These are phyloP conservation scores for Cardiocondyla obscurior DNA, from an alignment of 1,140 invertebrate genomes.

Conservation along the genomic window DNA sequence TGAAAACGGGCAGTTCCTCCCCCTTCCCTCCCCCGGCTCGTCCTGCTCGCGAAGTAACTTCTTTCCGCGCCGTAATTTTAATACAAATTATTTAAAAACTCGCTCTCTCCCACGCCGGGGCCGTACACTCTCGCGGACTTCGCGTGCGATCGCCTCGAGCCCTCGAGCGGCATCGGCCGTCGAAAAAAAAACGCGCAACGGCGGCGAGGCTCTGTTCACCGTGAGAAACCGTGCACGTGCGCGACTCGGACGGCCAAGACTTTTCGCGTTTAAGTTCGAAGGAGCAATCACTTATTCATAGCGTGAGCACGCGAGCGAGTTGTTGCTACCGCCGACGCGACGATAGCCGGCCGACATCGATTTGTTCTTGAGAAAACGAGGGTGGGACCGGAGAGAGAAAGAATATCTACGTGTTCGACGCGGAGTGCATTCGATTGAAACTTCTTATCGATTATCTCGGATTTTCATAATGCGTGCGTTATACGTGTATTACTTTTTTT, in stretches of 20 bases:
- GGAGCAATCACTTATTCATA: slow-evolving; percentile 66
- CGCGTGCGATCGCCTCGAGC: neutral
- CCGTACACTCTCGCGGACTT: neutral
- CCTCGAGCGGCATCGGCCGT: neutral
- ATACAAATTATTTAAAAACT: neutral
- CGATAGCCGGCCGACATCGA: slow-evolving; percentile 17
- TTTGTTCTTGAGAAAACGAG: slow-evolving; percentile 37
- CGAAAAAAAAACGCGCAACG: neutral
- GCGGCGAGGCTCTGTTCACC: slow-evolving; percentile 18
- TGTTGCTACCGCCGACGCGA: slow-evolving; percentile 37
- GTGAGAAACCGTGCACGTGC: slow-evolving; percentile 63
- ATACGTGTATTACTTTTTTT: neutral
- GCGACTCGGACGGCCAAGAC: slow-evolving; percentile 48
- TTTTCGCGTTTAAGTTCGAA: slow-evolving; percentile 63
- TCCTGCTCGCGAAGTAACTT: neutral
- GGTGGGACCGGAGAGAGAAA: neutral
- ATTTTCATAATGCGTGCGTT: neutral
- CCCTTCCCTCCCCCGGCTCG: no score
- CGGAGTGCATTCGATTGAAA: neutral
- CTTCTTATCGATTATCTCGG: neutral
- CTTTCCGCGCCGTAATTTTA: neutral
- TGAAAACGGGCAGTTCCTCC: neutral
- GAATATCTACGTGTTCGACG: neutral
- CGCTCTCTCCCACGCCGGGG: neutral
- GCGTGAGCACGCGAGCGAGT: slow-evolving; percentile 47